Evolutionary conservation across 2,797 vertebrate genomes (phyloP).

Genomic region (Falco berigora): DNA sequence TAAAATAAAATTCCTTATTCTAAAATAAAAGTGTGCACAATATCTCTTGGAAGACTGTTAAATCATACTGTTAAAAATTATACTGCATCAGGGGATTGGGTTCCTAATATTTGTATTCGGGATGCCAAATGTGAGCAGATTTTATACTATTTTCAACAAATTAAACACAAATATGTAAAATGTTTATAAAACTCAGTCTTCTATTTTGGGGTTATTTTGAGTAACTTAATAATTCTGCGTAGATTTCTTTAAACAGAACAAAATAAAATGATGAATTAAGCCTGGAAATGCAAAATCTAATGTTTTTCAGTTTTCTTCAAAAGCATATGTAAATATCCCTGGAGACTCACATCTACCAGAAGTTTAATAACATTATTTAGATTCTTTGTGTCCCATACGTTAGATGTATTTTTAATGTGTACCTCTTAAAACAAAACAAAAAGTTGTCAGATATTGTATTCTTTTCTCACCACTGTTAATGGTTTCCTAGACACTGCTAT

Average conservation of each 20-base stretch:
- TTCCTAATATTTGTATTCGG: conserved; percentile 74
- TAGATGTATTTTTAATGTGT: conserved; percentile 72
- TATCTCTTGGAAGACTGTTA: conserved; percentile 19
- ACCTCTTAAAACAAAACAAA: conserved; percentile 65
- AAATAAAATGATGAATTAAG: conserved; percentile 40
- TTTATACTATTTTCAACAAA: conserved; percentile 75
- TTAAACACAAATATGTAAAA: conserved; percentile 73
- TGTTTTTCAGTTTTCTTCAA: neutral
- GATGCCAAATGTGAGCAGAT: conserved; percentile 75
- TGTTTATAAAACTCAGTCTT: conserved; percentile 72
- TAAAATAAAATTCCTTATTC: neutral
- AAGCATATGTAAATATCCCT: conserved; percentile 15
- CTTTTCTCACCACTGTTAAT: neutral
- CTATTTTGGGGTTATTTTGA: conserved; percentile 65
- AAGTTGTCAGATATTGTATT: conserved; percentile 34
- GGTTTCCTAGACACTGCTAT: conserved; percentile 31
- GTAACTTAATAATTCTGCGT: conserved; percentile 68
- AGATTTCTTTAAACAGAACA: conserved; percentile 45
- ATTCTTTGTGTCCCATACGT: conserved; percentile 38
- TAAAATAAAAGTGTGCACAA: conserved; percentile 5
- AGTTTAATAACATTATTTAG: conserved; percentile 61
- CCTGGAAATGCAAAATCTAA: conserved; percentile 26
- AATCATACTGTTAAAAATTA: conserved; percentile 52
- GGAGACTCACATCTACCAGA: conserved; percentile 37
- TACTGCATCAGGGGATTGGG: conserved; percentile 31